Evolutionary conservation across 2,113 vertebrate genomes (phyloP).

Genomic region (Parotia lawesii): DNA sequence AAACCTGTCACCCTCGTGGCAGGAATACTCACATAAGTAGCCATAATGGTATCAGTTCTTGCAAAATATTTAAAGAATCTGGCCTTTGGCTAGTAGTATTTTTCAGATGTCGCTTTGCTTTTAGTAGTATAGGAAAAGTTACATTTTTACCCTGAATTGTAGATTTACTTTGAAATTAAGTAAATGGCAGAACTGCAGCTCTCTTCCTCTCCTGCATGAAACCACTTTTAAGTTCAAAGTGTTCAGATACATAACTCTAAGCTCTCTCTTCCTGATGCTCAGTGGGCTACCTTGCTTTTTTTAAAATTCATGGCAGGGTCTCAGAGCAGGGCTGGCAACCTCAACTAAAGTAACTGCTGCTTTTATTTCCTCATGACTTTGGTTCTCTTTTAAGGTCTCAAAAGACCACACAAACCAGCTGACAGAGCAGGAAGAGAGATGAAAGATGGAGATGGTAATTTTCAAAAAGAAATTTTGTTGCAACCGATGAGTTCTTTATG

Average conservation of each 20-base stretch:
- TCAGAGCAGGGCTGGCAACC: constrained; percentile 16
- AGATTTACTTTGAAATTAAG: constrained; percentile 18
- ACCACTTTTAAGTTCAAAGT: constrained; percentile 31
- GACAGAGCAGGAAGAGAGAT: constrained; percentile 14
- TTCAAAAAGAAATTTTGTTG: constrained; percentile 14
- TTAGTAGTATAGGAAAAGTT: neutral
- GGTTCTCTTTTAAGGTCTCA: constrained; percentile 20
- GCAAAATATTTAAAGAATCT: constrained; percentile 38
- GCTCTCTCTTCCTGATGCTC: constrained; percentile 20
- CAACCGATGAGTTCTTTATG: neutral
- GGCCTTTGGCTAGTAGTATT: constrained; percentile 25
- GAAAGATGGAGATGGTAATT: constrained; percentile 7
- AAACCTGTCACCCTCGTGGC: constrained; percentile 18
- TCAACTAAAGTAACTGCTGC: constrained; percentile 6
- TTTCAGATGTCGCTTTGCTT: constrained; percentile 6
- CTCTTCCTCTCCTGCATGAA: neutral
- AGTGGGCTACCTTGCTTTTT: constrained; percentile 1
- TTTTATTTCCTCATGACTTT: constrained; percentile 34
- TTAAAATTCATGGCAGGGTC: neutral
- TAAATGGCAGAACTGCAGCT: neutral
- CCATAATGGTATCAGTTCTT: neutral
- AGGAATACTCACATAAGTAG: neutral
- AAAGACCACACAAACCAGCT: constrained; percentile 21
- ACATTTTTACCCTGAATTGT: neutral
- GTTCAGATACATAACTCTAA: constrained; percentile 11